phyloP scores from a whole-genome alignment of 2,113 vertebrate species.

The Puma concolor region DNA sequence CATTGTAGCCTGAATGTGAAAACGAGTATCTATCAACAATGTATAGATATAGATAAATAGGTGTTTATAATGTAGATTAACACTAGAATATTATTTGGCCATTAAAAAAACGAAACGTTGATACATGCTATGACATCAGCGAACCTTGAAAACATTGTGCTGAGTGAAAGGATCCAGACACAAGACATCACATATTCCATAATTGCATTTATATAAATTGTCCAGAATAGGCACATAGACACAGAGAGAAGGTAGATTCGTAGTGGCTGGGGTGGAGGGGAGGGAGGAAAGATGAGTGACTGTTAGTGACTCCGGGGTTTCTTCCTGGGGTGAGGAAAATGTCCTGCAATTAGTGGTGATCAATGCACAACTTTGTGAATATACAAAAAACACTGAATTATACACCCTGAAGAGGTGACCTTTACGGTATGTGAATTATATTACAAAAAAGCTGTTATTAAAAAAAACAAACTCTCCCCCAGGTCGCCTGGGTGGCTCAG shows the following conservation, averaged over 20 bases:
- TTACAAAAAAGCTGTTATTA: neutral
- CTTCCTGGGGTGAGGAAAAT: neutral
- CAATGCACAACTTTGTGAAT: neutral
- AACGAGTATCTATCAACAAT: neutral
- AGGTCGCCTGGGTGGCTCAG: no score
- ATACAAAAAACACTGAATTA: neutral
- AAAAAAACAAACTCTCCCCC: neutral
- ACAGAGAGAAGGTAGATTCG: neutral
- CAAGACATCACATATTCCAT: accelerated
- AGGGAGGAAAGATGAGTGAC: neutral
- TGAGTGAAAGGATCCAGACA: neutral
- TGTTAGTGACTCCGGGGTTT: neutral
- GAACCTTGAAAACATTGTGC: neutral
- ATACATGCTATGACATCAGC: no score
- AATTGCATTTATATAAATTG: neutral
- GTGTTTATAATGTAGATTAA: neutral
- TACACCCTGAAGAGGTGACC: neutral
- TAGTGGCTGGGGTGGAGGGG: no score
- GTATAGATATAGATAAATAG: neutral
- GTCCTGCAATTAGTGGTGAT: neutral
- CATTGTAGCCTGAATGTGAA: neutral
- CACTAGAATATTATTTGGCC: neutral
- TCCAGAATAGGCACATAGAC: neutral
- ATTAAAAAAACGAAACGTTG: neutral
- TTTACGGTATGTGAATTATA: neutral